Percentiles rank a stretch among this genome's conserved stretches.
These are phyloP conservation scores for Himantopus leucocephalus DNA, from an alignment of 2,113 vertebrate species.

Conservation along the genomic window DNA sequence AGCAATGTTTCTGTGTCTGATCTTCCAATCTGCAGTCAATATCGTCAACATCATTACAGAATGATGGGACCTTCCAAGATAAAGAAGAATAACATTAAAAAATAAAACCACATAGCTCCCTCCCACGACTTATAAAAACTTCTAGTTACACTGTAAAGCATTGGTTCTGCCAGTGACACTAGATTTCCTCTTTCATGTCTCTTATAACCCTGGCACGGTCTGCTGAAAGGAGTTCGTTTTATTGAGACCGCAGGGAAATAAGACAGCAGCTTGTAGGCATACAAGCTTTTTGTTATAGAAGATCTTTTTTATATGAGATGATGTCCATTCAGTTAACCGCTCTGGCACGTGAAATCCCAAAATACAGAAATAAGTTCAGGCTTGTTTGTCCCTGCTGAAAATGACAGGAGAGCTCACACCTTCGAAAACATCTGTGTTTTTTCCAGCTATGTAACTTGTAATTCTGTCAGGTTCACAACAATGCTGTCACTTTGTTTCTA, in stretches of 20 bases:
- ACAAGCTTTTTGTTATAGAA: background rate
- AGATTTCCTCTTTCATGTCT: background rate
- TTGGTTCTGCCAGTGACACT: background rate
- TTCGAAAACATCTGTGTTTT: background rate
- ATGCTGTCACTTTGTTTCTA: background rate
- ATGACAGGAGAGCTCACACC: background rate
- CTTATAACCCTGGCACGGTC: background rate
- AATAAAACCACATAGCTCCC: background rate
- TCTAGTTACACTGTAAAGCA: background rate
- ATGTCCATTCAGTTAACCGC: background rate
- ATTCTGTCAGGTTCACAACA: background rate
- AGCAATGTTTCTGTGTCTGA: constrained; percentile 87
- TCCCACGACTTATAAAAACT: background rate
- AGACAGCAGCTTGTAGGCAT: background rate
- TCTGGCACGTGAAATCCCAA: background rate
- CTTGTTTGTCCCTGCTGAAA: background rate
- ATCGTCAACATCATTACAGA: constrained; percentile 85
- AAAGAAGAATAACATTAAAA: background rate
- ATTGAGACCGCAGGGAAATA: background rate
- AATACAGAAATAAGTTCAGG: background rate
- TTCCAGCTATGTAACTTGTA: background rate
- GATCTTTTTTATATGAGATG: background rate
- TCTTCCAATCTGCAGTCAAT: constrained; percentile 92
- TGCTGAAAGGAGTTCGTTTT: background rate
- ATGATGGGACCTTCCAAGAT: constrained; percentile 86